Base-by-base conservation (phyloP, 2,888 invertebrate genomes). In the Aradus depressus region DNA sequence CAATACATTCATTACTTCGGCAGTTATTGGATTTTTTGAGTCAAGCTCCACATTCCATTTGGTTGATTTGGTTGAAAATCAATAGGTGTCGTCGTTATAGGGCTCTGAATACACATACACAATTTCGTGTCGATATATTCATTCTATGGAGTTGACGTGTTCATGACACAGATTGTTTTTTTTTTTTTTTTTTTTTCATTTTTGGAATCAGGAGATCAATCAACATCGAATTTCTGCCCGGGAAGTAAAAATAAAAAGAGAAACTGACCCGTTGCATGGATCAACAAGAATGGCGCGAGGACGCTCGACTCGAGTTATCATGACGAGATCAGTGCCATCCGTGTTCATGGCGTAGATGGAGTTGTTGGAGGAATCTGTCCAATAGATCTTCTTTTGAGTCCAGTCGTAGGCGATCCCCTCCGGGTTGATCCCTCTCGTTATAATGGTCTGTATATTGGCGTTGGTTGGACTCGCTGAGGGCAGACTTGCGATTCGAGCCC, bases 331-430 rank as follows among this genome's bases (percentile, higher is more conserved):
- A 0, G 81, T 74, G 2, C 91, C 89, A 63, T 92, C 89, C 19
- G 88, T 70, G 64, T 93, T 91, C 87, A 96, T 90, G 0, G 93
- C 87, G 63, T 92, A 93, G 50, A 95, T 92, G 10, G 89, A 88
- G 62, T 89, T 90, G 61, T 93, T 92, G 0, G 87, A 84, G 23
- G 91, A 90, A 64, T 97, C 97, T 0, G 96, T 92, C 93, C 95
- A 98, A 67, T 96, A 97, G 31, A 98, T 80, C 67, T 95, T 96
- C 65, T 88, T 87, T 60, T 91, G 91, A 0, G 96, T 90, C 97
- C 97, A 98, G 65, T 98, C 97, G 65, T 93, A 92, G 0, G 92
- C 89, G 56, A 93, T 85, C 3, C 92, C 91, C 67, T 92, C 91
- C 0, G 92, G 91, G 68, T 90, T 91, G 52, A 91, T 88, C 18